A percentile compares a stretch with the other conserved stretches of the same genome.
Evolutionary conservation across 2,113 vertebrate genomes (phyloP).

Genomic region (Ammodytes marinus): DNA sequence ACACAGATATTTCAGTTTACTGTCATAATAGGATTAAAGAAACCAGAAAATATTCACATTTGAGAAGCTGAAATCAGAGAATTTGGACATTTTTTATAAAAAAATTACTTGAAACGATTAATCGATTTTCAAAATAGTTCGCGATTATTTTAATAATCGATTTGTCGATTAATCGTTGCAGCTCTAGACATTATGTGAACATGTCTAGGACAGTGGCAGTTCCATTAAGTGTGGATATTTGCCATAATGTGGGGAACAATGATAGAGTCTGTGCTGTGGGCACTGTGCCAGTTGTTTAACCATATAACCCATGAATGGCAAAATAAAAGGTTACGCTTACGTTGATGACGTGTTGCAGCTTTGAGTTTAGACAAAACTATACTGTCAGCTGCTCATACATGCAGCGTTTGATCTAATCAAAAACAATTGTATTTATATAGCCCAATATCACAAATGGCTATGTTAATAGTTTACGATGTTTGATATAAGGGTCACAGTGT

Average conservation of each 20-base stretch:
- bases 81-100: no score
- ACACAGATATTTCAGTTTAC: no score
- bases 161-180: no score
- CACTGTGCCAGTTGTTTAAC: constrained; percentile 9
- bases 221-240: background rate
- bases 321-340: constrained; percentile 3
- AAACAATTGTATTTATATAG: no score
- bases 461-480: no score
- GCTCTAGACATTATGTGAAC: background rate
- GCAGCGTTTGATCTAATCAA: background rate
- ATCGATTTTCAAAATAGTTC: no score
- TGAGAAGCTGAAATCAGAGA: no score
- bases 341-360: background rate
- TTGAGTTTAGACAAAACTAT: background rate
- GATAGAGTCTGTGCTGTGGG: background rate
- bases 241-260: background rate
- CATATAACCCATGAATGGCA: background rate
- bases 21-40: no score
- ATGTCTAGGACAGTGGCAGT: background rate
- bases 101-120: no score
- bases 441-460: no score
- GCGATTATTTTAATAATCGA: no score
- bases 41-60: no score
- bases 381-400: constrained; percentile 10
- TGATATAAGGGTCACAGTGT: background rate